phyloP scores from a whole-genome alignment of 1,140 invertebrate genomes.

The Tetragnatha versicolor region DNA sequence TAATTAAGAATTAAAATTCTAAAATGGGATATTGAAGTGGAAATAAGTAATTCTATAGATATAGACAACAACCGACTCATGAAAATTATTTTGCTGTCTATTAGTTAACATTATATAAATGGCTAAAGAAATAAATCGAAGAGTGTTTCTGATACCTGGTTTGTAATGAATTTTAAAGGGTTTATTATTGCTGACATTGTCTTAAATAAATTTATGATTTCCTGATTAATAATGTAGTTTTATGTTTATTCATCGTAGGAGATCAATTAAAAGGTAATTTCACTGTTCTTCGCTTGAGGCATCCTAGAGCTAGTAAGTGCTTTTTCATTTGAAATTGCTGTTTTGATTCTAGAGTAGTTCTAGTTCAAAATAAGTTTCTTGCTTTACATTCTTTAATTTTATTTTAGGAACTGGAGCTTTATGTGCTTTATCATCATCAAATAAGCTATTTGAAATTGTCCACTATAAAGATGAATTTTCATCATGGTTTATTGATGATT shows the following conservation, averaged over 20 bases:
- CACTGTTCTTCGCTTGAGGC: constrained; percentile 1
- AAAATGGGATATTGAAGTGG: too few relatives aligned
- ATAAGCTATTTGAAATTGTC: constrained; percentile 41
- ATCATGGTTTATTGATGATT: constrained; percentile 30
- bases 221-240: too few relatives aligned
- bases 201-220: too few relatives aligned
- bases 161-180: background rate
- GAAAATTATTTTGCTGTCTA: too few relatives aligned
- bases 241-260: constrained; percentile 1
- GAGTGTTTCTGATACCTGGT: constrained; percentile 21
- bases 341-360: background rate
- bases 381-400: background rate
- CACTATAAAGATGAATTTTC: constrained; percentile 37
- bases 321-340: background rate
- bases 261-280: background rate
- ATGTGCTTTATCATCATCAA: constrained; percentile 26
- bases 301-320: background rate
- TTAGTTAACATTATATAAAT: too few relatives aligned
- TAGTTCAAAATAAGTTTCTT: background rate
- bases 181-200: too few relatives aligned
- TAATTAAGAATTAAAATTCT: too few relatives aligned
- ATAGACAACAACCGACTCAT: too few relatives aligned
- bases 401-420: constrained; percentile 12
- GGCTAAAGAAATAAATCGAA: background rate
- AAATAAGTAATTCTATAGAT: too few relatives aligned